Evolutionary conservation across 2,113 vertebrate species (phyloP).

Genomic region (Cyprinodon tularosa): DNA sequence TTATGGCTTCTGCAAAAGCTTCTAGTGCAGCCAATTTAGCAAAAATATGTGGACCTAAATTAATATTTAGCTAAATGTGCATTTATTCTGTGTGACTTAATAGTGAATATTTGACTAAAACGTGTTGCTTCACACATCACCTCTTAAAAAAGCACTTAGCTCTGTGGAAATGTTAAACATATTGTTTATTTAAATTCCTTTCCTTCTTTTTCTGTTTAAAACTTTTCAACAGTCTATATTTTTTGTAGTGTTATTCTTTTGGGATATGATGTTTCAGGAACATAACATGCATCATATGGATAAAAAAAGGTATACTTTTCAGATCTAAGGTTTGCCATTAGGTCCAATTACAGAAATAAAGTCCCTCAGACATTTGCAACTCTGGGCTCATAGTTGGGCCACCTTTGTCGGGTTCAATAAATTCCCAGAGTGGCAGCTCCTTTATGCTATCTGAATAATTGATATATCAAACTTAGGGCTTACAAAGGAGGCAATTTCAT

Average conservation of each 20-base stretch:
- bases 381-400: conserved; percentile 60
- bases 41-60: too few relatives aligned
- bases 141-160: neutral
- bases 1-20: neutral
- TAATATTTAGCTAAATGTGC: too few relatives aligned
- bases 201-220: conserved; percentile 6
- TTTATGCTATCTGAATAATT: conserved; percentile 78
- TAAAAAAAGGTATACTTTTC: neutral
- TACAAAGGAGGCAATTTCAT: conserved; percentile 80
- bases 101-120: neutral
- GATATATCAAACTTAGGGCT: conserved; percentile 71
- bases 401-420: conserved; percentile 62
- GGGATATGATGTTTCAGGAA: neutral
- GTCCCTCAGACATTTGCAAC: conserved; percentile 56
- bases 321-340: conserved; percentile 2
- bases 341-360: conserved; percentile 31
- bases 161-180: neutral
- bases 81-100: neutral
- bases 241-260: neutral
- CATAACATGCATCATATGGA: neutral
- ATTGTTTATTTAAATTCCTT: neutral
- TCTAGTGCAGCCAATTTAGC: neutral
- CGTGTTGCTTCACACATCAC: neutral
- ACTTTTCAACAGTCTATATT: neutral
- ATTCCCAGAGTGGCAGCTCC: conserved; percentile 69